phyloP scores from a whole-genome alignment of 2,888 invertebrate species.

The Rhyacophila evoluta region DNA sequence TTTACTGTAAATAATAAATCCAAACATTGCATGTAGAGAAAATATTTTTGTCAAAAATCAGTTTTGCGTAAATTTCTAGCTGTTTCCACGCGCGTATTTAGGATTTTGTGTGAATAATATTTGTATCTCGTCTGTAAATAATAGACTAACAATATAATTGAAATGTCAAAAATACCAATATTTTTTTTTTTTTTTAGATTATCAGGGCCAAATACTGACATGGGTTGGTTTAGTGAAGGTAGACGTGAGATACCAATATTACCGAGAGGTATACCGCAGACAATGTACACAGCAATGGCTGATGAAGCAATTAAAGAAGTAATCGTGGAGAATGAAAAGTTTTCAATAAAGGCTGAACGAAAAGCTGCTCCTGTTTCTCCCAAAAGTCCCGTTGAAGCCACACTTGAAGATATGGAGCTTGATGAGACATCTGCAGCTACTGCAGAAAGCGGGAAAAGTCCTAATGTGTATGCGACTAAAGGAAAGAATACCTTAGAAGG shows the following conservation, averaged over 20 bases:
- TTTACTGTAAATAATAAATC: background rate
- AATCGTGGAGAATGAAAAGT: constrained; percentile 71
- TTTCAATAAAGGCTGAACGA: constrained; percentile 60
- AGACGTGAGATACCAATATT: constrained; percentile 85
- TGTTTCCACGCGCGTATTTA: background rate
- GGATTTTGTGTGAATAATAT: constrained; percentile 30
- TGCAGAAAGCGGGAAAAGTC: constrained; percentile 29
- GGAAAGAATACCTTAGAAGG: constrained; percentile 61
- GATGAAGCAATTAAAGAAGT: constrained; percentile 80
- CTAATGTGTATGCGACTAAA: background rate
- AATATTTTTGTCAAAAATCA: background rate
- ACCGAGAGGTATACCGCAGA: constrained; percentile 87
- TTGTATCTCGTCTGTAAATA: constrained; percentile 41
- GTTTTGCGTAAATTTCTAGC: background rate
- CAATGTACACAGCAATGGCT: constrained; percentile 85
- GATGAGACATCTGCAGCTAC: constrained; percentile 39
- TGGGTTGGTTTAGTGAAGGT: constrained; percentile 91
- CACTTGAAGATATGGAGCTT: constrained; percentile 62
- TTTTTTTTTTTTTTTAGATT: constrained; percentile 63
- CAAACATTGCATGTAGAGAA: background rate
- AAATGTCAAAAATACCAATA: background rate
- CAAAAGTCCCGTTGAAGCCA: constrained; percentile 62
- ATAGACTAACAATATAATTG: background rate
- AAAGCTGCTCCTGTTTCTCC: constrained; percentile 58
- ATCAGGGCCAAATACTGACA: constrained; percentile 75